Evolutionary conservation across 2,797 vertebrate genomes (phyloP), one percentile per base, ranked within the genome.

Genomic region (Enteromius unitaeniatus): DNA sequence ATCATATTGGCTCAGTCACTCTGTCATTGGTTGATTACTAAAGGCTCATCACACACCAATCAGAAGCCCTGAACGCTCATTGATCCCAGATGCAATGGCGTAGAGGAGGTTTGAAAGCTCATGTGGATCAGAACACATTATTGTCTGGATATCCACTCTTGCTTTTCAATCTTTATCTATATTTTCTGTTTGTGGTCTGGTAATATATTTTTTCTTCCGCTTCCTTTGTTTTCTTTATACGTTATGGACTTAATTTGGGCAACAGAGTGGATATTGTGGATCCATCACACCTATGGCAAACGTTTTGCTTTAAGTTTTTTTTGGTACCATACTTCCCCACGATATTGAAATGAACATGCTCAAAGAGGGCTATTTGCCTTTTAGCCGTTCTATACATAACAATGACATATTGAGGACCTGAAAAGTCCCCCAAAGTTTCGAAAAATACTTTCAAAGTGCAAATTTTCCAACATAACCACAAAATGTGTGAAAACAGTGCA

Each of bases 31-130:
- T 21, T 51, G 70, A 73, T 21, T 73, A 26, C 3, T 3, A 6
- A 34, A n/a, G 47, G 47, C 47, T 74, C 10, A 11, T 3, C 10
- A 17, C 51, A 31, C 28, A 53, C 72, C 47, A 34, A 8, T 53
- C 47, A 53, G 72, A 74, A n/a, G 5, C 19, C 72, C 7, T 23
- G 2, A 70, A 47, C 3, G 14, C 23, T 70, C 3, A 53, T n/a
- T 53, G 72, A 51, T 73, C 70, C 26, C 70, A 73, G 70, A 49
- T 34, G 26, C 28, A 51, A 26, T 73, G 45, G 8, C 31, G 26
- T 13, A 73, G 47, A 51, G 70, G 28, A 51, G 47, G 3, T 62
- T 28, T 51, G 47, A 51, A 51, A 13, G 10, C 47, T 34, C 6
- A 34, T 53, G 47, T 74, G 72, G 28, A 51, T 72, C 47, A 73